Evolutionary conservation across 2,888 invertebrate species (phyloP), one percentile per base, ranked within the genome.

Genomic region (Patella depressa): DNA sequence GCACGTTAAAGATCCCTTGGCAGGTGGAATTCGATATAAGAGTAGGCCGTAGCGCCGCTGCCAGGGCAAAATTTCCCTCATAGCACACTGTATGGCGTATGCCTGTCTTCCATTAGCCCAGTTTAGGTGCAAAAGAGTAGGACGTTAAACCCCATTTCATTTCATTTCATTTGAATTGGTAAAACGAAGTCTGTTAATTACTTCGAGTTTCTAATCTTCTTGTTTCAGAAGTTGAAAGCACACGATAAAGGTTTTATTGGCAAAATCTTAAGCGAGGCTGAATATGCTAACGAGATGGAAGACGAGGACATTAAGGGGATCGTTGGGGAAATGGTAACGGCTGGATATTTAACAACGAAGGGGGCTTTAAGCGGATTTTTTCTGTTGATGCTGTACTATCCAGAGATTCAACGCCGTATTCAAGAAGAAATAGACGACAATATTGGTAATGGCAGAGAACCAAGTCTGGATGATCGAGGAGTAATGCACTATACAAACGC

Each of bases 371-470:
- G 24, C 24, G 65, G 65, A 24, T 65, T 65, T 65, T 65, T 65
- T 24, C 65, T 65, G 11, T 24, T 65, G 3, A 65, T 65, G 24
- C 19, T 65, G 0, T 65, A 24, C 1, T 19, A 65, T 24, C 65
- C 65, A 65, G 65, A 65, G 3, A 24, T 65, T 65, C 65, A 65
- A 24, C 19, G 24, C 19, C 65, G 65, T 19, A 65, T 65, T 24
- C 65, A 65, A 65, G 65, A 65, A 24, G 65, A 65, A 65, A 65
- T 65, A 9, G 65, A 65, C 65, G 65, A 65, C 14, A 65, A 65
- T 12, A 65, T 65, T 24, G 65, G 65, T 12, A 9, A 1, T 12
- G 65, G 24, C 15, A 65, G 4, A 14, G 65, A 65, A 65, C 19
- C 24, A 12, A 65, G 19, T 19, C 19, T 65, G 24, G 11, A 65